Percentiles rank a stretch among this genome's conserved stretches.
phyloP scores from a whole-genome alignment of 2,113 vertebrate genomes.

The Ploceus nigricollis region DNA sequence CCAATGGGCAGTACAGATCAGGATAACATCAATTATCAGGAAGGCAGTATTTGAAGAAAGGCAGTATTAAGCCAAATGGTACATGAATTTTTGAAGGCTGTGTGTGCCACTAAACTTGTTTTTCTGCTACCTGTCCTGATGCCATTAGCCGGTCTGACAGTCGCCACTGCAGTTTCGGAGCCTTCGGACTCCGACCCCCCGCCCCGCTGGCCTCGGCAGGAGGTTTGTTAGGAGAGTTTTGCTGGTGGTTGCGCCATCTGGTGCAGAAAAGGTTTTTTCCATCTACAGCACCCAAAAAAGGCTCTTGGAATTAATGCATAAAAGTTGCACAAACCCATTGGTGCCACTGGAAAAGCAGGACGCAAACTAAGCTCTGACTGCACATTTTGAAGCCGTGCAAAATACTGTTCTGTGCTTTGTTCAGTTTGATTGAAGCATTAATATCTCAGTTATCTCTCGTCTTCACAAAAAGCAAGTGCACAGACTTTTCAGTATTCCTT shows the following conservation, averaged over 20 bases:
- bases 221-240: neutral
- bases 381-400: neutral
- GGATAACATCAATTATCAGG: neutral
- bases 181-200: neutral
- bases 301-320: neutral
- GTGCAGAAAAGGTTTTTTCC: neutral
- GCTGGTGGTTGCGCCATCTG: neutral
- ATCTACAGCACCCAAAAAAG: neutral
- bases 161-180: neutral
- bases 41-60: neutral
- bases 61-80: neutral
- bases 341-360: neutral
- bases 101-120: neutral
- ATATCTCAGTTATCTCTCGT: neutral
- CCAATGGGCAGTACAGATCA: neutral
- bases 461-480: neutral
- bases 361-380: neutral
- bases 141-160: neutral
- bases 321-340: neutral
- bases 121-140: neutral
- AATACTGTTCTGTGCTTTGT: neutral
- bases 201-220: neutral
- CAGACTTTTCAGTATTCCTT: neutral
- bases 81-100: neutral
- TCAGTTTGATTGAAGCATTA: neutral